A percentile compares a stretch with the other conserved stretches of the same genome.
Conservation (phyloP, 2,113 vertebrate species). For the Periophthalmus modestus region DNA sequence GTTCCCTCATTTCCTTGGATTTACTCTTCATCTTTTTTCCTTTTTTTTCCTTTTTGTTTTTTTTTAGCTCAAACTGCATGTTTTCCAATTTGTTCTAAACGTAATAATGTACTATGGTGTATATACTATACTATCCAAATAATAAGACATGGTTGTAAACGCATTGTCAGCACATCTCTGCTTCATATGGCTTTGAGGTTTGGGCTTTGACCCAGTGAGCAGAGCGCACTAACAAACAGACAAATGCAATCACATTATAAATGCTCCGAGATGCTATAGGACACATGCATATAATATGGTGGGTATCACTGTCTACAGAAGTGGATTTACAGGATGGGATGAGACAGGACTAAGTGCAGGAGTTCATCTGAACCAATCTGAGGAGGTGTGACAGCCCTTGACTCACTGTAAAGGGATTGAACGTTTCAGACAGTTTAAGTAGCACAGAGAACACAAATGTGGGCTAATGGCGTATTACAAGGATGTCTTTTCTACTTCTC, state of each 20-base stretch:
- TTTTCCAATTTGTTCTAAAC: background rate
- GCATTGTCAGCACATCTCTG: slow-evolving; percentile 2
- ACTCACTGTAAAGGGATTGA: slow-evolving; percentile 5
- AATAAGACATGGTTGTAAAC: background rate
- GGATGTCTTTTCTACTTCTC: background rate
- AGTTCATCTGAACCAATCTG: slow-evolving; percentile 1
- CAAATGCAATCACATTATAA: background rate
- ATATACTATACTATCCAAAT: background rate
- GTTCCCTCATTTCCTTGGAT: no score
- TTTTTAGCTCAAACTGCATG: background rate
- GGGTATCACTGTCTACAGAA: background rate
- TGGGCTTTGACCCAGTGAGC: background rate
- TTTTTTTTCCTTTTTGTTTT: background rate
- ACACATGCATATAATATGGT: slow-evolving; percentile 8
- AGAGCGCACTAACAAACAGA: slow-evolving; percentile 5
- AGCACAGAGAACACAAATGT: background rate
- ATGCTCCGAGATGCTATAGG: background rate
- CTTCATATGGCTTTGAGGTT: slow-evolving; percentile 5
- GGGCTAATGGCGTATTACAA: background rate
- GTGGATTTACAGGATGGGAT: slow-evolving; percentile 3
- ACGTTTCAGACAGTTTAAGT: background rate
- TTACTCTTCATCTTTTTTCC: no score
- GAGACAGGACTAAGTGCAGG: slow-evolving; percentile 7
- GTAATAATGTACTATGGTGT: background rate
- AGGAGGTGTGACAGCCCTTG: slow-evolving; percentile 13